phyloP scores from a whole-genome alignment of 2,113 vertebrate species.

The Poicephalus meyeri region DNA sequence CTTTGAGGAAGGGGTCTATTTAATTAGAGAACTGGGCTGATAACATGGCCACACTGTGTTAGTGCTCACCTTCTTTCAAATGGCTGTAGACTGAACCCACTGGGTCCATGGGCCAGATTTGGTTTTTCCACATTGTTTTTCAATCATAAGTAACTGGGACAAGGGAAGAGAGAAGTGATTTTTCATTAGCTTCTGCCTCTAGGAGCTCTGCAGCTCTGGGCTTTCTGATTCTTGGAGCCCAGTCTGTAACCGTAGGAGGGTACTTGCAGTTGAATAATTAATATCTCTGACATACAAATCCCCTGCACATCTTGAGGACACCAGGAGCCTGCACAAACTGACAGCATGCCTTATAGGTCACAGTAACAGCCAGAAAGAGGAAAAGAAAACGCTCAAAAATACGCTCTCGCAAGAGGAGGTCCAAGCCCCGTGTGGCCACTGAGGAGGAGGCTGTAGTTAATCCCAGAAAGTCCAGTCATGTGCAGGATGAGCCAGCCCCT shows the following conservation, averaged over 20 bases:
- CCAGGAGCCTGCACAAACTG: not conserved
- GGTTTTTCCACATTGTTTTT: not conserved
- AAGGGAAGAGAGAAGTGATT: not conserved
- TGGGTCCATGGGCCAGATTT: not conserved
- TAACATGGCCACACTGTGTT: not conserved
- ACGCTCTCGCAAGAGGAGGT: constrained; percentile 26
- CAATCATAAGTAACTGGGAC: not conserved
- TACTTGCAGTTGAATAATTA: not conserved
- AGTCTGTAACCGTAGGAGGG: not conserved
- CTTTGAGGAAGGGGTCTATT: not conserved
- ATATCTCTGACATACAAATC: not conserved
- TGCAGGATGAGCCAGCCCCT: constrained; percentile 38
- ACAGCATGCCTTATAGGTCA: not conserved
- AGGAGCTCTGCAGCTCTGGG: not conserved
- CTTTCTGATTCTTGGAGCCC: not conserved
- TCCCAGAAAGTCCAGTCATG: constrained; percentile 28
- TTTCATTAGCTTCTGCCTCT: not conserved
- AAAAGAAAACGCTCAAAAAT: constrained; percentile 35
- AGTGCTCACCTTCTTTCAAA: not conserved
- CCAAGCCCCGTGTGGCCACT: not conserved
- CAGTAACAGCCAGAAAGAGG: constrained; percentile 45
- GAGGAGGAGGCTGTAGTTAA: not conserved
- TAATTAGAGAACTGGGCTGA: not conserved
- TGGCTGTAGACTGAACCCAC: not conserved
- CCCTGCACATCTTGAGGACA: not conserved